Evolutionary conservation across 2,888 invertebrate species (phyloP).

Genomic region (Agrochola litura): DNA sequence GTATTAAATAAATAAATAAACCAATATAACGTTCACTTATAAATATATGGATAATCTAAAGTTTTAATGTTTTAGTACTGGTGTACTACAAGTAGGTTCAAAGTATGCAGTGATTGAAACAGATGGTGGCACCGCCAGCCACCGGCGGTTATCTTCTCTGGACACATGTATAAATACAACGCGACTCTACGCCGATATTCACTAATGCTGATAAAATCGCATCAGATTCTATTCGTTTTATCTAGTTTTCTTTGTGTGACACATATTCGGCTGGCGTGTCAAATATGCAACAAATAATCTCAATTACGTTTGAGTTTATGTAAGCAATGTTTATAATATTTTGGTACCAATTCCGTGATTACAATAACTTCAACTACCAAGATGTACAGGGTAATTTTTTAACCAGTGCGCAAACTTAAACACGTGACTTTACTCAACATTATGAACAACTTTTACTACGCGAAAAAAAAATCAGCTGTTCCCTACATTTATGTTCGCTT

Average conservation of each 20-base stretch:
- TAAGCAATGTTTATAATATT: not conserved
- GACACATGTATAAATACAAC: conserved; percentile 52
- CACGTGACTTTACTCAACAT: too few species aligned
- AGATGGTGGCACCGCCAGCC: conserved; percentile 83
- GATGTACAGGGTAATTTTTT: too few species aligned
- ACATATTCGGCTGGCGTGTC: conserved; percentile 25
- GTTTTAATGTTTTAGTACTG: conserved; percentile 22
- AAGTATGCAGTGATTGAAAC: conserved; percentile 71
- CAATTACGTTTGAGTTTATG: not conserved
- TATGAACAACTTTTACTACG: too few species aligned
- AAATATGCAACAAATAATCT: not conserved
- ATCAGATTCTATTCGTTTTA: conserved; percentile 53
- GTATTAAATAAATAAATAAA: too few species aligned
- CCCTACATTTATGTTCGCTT: too few species aligned
- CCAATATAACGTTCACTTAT: conserved; percentile 18
- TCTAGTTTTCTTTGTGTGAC: conserved; percentile 49
- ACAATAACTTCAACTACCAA: not conserved
- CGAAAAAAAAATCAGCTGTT: too few species aligned
- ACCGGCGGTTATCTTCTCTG: conserved; percentile 77
- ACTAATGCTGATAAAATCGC: conserved; percentile 55
- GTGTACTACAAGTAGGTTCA: conserved; percentile 43
- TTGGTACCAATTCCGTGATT: not conserved
- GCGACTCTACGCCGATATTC: conserved; percentile 27
- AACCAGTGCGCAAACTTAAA: too few species aligned
- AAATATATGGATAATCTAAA: conserved; percentile 41